Base-by-base conservation (phyloP, 2,888 invertebrate genomes). In the Panorpa germanica region DNA sequence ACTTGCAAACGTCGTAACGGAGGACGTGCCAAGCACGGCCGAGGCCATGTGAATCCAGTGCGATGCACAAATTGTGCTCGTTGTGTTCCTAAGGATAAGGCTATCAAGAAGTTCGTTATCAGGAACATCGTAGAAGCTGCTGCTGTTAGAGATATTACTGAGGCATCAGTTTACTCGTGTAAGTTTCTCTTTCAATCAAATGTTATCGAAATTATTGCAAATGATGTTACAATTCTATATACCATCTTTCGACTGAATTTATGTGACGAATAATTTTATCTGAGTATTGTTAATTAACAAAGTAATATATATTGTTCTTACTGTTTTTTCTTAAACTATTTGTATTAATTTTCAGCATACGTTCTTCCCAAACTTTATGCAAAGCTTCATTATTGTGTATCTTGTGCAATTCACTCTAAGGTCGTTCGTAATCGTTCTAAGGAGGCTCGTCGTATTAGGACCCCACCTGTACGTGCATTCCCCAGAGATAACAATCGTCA, bases 381-480 rank as follows among this genome's bases (percentile, higher is more conserved):
- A 14, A 98, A 99, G 63, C 69, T 98, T 43, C 91, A 96, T 57
- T 98, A 98, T 64, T 98, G 98, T 53, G 95, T 99, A 17, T 95
- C 93, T 4, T 99, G 98, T 56, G 98, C 98, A 34, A 99, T 99
- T 55, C 98, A 98, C 76, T 93, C 91, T 43, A 99, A 99, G 61
- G 96, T 98, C 31, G 98, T 99, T 35, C 75, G 96, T 40, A 98
- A 98, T 64, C 76, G 96, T 52, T 95, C 95, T 14, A 90, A 90
- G 59, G 88, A 86, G 52, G 93, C 88, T 44, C 74, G 98, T 40
- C 82, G 91, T 47, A 90, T 93, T 57, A 73, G 96, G 44, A 91
- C 91, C 25, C 98, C 96, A 39, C 98, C 98, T 43, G 83, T 86
- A 47, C 70, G 83, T 44, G 76, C 70, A 52, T 83, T 78, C 72